Evolutionary conservation across 2,888 invertebrate species (phyloP), one percentile per base, ranked within the genome.

Genomic region (Diarsia dahlii): DNA sequence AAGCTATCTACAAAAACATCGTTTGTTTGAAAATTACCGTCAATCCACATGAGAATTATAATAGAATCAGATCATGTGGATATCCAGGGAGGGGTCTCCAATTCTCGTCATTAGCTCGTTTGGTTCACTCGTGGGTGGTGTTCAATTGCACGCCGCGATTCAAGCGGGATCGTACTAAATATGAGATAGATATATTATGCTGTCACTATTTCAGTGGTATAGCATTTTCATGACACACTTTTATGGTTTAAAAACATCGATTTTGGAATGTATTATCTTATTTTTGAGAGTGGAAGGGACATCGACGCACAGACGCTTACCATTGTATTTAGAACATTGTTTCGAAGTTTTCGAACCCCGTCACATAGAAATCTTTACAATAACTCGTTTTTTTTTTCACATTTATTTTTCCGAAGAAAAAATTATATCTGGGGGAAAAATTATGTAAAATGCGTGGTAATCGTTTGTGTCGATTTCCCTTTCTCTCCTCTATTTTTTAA

Each of bases 91-190:
- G 80, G 77, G 84, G 84, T 75, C 84, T 82, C 85, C 80, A 82
- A 84, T 87, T 89, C 83, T 75, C 76, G 76, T 86, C 76, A 83
- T 83, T 87, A 87, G 73, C 28, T 67, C 83, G 65, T 56, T 76
- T 70, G 63, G 67, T 50, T 72, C 68, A 69, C 56, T 13, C 50
- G 63, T n/a, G 81, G 83, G 86, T 70, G 71, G 82, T 64, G 56
- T 82, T 60, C 81, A 79, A 84, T 87, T 82, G 56, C 75, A 56
- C 10, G 50, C 39, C 23, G 56, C 28, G 73, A 71, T 73, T 70
- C 54, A 65, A 52, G 23, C 23, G 52, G 50, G 52, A 52, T 48
- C 34, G n/a, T 48, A 54, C 34, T 62, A 68, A 48, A 6, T 39
- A 52, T 54, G 56, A 15, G 23, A 23, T 13, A 56, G 56, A 56